A percentile compares a stretch with the other conserved stretches of the same genome.
phyloP scores from a whole-genome alignment of 1,140 invertebrate species.

The Drosophila mojavensis region DNA sequence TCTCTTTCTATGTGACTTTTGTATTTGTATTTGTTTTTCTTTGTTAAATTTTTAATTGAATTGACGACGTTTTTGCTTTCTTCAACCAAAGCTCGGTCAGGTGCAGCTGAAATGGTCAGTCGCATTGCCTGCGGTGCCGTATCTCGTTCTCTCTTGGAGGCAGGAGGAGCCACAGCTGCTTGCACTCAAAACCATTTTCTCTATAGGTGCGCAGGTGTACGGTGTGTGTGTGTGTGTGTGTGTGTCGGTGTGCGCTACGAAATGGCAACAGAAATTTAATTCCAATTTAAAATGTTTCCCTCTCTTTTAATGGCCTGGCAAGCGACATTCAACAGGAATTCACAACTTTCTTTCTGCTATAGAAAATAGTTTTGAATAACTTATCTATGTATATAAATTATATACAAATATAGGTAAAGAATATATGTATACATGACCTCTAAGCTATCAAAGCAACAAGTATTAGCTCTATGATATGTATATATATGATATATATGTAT shows the following conservation, averaged over 20 bases:
- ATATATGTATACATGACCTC: too few relatives aligned
- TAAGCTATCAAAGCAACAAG: too few relatives aligned
- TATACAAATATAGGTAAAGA: too few relatives aligned
- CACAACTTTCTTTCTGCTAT: not conserved
- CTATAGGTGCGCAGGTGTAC: too few relatives aligned
- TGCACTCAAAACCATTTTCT: too few relatives aligned
- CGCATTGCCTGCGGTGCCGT: not conserved
- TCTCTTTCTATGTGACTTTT: conserved; percentile 23
- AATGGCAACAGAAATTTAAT: not conserved
- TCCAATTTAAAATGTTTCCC: not conserved
- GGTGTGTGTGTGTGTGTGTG: too few relatives aligned
- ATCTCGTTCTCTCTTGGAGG: not conserved
- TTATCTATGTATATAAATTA: too few relatives aligned
- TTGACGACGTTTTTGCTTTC: conserved; percentile 60
- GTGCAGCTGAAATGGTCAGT: not conserved
- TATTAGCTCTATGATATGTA: too few relatives aligned
- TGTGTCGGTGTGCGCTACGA: too few relatives aligned
- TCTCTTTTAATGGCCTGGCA: not conserved
- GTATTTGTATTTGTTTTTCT: conserved; percentile 35
- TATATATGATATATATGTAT: too few relatives aligned
- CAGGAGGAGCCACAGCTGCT: not conserved
- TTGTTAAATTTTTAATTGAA: conserved; percentile 80
- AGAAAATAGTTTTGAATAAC: too few relatives aligned
- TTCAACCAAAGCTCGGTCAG: conserved; percentile 24
- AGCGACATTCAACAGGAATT: not conserved